Evolutionary conservation across 2,888 invertebrate species (phyloP).

Genomic region (Drosophila imparisetae): DNA sequence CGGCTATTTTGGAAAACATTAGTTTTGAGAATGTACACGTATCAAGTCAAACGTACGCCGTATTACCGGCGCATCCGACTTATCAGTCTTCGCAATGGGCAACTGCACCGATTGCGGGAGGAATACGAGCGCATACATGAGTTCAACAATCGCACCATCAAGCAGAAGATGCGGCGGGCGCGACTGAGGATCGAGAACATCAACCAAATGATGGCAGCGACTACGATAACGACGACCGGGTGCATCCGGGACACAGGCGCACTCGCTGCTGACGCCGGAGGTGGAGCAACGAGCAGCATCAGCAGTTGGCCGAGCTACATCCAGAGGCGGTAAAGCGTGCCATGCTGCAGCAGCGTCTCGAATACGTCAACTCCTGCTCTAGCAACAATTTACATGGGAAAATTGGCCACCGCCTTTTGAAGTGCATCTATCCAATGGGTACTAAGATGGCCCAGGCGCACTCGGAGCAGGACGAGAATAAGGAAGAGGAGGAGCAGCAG

Average conservation of each 20-base stretch:
- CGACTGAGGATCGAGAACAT: constrained; percentile 78
- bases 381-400: too few species aligned
- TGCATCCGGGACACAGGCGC: background rate
- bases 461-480: too few species aligned
- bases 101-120: constrained; percentile 73
- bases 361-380: too few species aligned
- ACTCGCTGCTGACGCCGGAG: constrained; percentile 12
- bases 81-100: constrained; percentile 73
- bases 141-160: constrained; percentile 75
- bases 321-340: too few species aligned
- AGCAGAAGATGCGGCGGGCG: constrained; percentile 77
- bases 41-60: constrained; percentile 77
- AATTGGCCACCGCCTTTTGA: too few species aligned
- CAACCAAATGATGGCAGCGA: constrained; percentile 45
- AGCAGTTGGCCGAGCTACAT: too few species aligned
- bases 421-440: too few species aligned
- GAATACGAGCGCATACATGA: constrained; percentile 79
- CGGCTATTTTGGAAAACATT: background rate
- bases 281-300: too few species aligned
- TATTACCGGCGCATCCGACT: constrained; percentile 68
- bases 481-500: too few species aligned
- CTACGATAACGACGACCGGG: background rate
- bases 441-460: too few species aligned
- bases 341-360: too few species aligned
- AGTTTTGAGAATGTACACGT: constrained; percentile 67